Percentiles rank a stretch among this genome's conserved stretches.
phyloP scores from a whole-genome alignment of 2,888 invertebrate species.

The Morinoia aosen region DNA sequence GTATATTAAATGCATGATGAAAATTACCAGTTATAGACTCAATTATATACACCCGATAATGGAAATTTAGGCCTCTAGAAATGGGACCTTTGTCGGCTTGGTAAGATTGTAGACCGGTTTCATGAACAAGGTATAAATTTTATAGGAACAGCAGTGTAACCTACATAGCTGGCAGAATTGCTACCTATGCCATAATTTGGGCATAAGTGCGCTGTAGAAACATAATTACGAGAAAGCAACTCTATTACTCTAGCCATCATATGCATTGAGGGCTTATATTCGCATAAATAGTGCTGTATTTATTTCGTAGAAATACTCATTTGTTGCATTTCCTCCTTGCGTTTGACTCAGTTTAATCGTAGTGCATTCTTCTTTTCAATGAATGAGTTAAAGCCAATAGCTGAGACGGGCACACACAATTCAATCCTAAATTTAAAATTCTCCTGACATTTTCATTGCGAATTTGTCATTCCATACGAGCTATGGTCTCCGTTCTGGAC shows the following conservation, averaged over 20 bases:
- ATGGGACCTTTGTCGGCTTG: too few species aligned
- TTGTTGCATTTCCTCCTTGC: background rate
- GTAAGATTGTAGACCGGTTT: too few species aligned
- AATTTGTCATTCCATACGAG: background rate
- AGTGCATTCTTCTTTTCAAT: background rate
- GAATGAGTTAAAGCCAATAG: background rate
- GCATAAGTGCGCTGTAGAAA: background rate
- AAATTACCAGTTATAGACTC: too few species aligned
- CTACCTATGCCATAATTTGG: background rate
- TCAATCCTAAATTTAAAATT: background rate
- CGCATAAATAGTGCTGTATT: background rate
- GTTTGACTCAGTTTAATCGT: background rate
- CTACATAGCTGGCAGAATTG: too few species aligned
- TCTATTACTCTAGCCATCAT: background rate
- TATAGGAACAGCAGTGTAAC: too few species aligned
- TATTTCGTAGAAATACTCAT: background rate
- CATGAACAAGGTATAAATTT: too few species aligned
- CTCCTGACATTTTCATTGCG: background rate
- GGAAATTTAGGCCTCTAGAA: too few species aligned
- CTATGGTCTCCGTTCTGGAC: background rate
- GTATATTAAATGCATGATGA: too few species aligned
- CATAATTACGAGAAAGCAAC: background rate
- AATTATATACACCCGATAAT: too few species aligned
- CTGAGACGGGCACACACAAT: background rate
- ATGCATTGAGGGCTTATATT: background rate